Percentiles rank a stretch among this genome's conserved stretches.
Conservation (phyloP, 2,797 vertebrate genomes). For the Pagetopsis macropterus region DNA sequence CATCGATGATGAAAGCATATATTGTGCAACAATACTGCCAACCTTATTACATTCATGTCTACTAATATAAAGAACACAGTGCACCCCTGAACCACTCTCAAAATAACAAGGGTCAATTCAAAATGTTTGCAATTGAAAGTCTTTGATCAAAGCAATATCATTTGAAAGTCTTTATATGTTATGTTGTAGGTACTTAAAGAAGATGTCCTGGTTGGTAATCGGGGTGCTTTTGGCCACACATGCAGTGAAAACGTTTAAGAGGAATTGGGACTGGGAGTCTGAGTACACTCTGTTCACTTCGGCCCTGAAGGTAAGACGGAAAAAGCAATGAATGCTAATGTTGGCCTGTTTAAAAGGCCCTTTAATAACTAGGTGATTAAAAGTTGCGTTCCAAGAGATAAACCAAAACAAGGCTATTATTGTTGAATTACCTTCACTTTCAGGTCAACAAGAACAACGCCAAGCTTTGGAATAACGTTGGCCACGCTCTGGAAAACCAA, state of each 20-base stretch:
- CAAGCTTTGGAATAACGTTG: constrained; percentile 99
- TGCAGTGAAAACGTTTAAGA: constrained; percentile 93
- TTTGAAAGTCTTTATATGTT: constrained; percentile 18
- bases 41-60: not conserved
- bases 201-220: constrained; percentile 92
- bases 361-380: not conserved
- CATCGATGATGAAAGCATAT: too few species aligned
- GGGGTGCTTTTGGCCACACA: constrained; percentile 89
- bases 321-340: not conserved
- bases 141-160: not conserved
- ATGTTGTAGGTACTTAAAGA: constrained; percentile 86
- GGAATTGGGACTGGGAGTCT: constrained; percentile 99
- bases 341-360: not conserved
- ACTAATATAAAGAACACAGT: not conserved
- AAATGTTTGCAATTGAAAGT: not conserved
- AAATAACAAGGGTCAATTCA: not conserved
- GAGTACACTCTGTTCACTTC: constrained; percentile 98
- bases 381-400: not conserved
- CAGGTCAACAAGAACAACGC: constrained; percentile 99
- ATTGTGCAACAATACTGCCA: not conserved
- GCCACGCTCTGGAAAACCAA: constrained; percentile 97
- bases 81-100: not conserved
- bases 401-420: not conserved
- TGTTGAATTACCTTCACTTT: constrained; percentile 28
- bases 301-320: constrained; percentile 90